Percentiles rank a stretch among this genome's conserved stretches.
These are phyloP conservation scores for Stercorarius parasiticus DNA, from an alignment of 2,113 vertebrate species.

Conservation along the genomic window DNA sequence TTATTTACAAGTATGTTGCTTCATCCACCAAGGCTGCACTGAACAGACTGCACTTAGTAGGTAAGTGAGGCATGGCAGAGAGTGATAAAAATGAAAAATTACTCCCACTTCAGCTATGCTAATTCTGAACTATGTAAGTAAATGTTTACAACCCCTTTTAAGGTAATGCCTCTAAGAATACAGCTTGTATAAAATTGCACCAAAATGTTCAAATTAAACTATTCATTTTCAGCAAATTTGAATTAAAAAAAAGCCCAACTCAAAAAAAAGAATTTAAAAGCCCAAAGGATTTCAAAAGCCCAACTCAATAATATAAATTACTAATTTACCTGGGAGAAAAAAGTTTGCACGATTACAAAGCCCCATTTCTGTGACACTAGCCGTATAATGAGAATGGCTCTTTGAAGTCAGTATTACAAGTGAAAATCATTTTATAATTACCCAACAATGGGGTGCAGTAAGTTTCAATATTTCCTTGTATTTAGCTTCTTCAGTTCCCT, in stretches of 20 bases:
- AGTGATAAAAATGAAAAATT: conserved; percentile 72
- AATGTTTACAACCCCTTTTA: conserved; percentile 45
- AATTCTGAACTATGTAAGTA: conserved; percentile 44
- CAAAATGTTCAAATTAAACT: neutral
- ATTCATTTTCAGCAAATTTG: neutral
- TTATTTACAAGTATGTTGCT: conserved; percentile 68
- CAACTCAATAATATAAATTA: neutral
- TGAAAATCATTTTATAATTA: neutral
- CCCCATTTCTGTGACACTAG: neutral
- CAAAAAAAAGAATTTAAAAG: neutral
- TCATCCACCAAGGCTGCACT: conserved; percentile 62
- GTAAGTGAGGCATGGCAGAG: conserved; percentile 55
- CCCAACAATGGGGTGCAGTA: neutral
- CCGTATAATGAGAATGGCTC: neutral
- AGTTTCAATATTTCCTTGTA: neutral
- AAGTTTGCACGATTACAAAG: neutral
- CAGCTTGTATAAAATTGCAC: conserved; percentile 27
- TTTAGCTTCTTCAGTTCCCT: neutral
- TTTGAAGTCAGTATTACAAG: neutral
- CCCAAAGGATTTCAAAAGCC: neutral
- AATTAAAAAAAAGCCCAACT: neutral
- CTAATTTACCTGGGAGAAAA: neutral
- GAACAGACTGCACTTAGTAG: conserved; percentile 59
- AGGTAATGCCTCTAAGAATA: conserved; percentile 29
- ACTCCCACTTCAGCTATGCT: conserved; percentile 52